Evolutionary conservation across 1,140 invertebrate species (phyloP).

Genomic region (Ptiloglossa arizonensis): DNA sequence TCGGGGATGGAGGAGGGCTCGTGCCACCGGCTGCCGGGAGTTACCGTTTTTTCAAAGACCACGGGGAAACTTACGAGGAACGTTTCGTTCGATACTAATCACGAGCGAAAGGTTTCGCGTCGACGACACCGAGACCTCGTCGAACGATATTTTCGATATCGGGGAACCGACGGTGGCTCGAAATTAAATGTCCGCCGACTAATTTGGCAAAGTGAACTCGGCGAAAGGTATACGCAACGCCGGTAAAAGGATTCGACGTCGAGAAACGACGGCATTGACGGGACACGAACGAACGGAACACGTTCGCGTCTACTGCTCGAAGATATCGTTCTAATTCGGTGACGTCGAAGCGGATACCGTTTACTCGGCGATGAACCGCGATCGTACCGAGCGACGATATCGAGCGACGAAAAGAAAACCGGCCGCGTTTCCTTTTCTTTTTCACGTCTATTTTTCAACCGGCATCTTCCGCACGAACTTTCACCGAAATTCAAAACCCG

Average conservation of each 20-base stretch:
- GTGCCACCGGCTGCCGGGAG: no score
- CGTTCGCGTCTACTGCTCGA: no score
- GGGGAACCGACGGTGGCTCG: not conserved
- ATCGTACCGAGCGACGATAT: not conserved
- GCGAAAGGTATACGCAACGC: not conserved
- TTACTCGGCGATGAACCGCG: not conserved
- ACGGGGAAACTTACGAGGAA: no score
- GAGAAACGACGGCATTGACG: not conserved
- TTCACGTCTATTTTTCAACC: no score
- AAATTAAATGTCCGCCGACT: conserved; percentile 32
- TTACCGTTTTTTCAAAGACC: no score
- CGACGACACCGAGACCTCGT: not conserved
- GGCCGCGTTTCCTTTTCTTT: not conserved
- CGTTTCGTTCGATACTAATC: conserved; percentile 14
- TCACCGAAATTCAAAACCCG: not conserved
- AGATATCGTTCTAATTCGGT: conserved; percentile 17
- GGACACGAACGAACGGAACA: no score
- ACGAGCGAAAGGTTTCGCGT: not conserved
- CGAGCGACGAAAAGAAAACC: not conserved
- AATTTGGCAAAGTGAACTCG: conserved; percentile 34
- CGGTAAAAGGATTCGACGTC: conserved; percentile 17
- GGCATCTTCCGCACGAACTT: not conserved
- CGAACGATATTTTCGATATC: not conserved
- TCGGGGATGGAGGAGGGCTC: no score
- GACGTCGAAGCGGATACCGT: not conserved